Evolutionary conservation across 2,888 invertebrate genomes (phyloP), one percentile per base, ranked within the genome.

Genomic region (Zeuzera pyrina): DNA sequence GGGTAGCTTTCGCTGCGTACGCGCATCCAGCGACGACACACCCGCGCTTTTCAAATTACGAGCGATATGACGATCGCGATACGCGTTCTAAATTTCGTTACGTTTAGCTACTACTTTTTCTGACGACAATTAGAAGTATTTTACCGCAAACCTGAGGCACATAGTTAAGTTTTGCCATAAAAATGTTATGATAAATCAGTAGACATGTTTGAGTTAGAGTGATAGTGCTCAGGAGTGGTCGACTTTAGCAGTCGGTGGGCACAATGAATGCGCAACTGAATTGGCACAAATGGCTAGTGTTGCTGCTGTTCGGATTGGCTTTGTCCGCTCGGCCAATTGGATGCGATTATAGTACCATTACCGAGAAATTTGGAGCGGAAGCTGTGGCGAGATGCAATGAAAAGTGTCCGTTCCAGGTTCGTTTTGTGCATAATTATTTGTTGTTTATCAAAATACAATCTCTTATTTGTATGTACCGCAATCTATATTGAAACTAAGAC

Each of bases 331-430:
- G 68, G 59, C 72, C 78, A 83, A 81, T 83, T 83, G 81, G 67
- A 63, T 71, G 78, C 78, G 81, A 83, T 79, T 79, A 79, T 65
- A 72, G 71, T 68, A 68, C 76, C 78, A 77, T 77, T 78, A 77
- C 78, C 53, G 77, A 81, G 76, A 81, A 76, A 78, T 83, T 83
- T 76, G 79, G 79, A 77, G 67, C 79, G 79, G 83, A 83, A 73
- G 83, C 81, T 31, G 74, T 79, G 54, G 70, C 63, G 50, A 70
- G 72, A 51, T 84, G 83, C 72, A 72, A 72, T 66, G 78, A 81
- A 62, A 84, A 81, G 70, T 84, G 83, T 51, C 83, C 83, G 35
- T 84, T 81, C 59, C 83, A 83, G 79, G 83, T 84, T 65, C 37
- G 74, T 48, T 43, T 19, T 19, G 6, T 8, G 19, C 8, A 19